Percentiles rank a stretch among this genome's conserved stretches.
phyloP scores from a whole-genome alignment of 2,113 vertebrate species.

The Ceyx melanurus region DNA sequence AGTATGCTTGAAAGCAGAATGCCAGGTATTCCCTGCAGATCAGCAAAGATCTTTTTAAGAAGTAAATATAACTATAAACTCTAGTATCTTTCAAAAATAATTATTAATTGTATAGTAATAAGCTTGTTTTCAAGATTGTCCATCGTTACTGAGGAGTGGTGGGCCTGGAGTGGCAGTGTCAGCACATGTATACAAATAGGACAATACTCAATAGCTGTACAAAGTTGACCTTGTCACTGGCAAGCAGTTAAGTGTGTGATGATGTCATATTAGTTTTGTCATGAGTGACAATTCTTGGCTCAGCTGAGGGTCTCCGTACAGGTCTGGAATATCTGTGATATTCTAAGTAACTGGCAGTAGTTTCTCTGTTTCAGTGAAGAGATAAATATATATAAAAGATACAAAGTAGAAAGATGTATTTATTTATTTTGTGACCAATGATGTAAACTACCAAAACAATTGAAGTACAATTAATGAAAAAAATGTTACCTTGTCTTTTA shows the following conservation, averaged over 20 bases:
- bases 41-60: background rate
- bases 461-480: background rate
- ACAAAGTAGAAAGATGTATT: background rate
- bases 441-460: background rate
- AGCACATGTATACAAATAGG: background rate
- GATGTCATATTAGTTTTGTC: conserved; percentile 12
- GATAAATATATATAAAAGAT: background rate
- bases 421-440: background rate
- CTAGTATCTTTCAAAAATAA: background rate
- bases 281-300: background rate
- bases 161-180: background rate
- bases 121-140: background rate
- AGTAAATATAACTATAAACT: background rate
- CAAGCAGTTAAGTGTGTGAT: background rate
- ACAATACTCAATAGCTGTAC: background rate
- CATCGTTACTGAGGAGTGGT: background rate
- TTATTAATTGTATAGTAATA: background rate
- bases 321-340: background rate
- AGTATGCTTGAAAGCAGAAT: background rate
- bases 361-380: background rate
- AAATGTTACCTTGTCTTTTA: background rate
- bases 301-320: background rate
- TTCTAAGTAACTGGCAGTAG: background rate
- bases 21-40: background rate
- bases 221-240: conserved; percentile 14